Conservation (phyloP, 2,888 invertebrate genomes). For the Apodemia duryi region DNA sequence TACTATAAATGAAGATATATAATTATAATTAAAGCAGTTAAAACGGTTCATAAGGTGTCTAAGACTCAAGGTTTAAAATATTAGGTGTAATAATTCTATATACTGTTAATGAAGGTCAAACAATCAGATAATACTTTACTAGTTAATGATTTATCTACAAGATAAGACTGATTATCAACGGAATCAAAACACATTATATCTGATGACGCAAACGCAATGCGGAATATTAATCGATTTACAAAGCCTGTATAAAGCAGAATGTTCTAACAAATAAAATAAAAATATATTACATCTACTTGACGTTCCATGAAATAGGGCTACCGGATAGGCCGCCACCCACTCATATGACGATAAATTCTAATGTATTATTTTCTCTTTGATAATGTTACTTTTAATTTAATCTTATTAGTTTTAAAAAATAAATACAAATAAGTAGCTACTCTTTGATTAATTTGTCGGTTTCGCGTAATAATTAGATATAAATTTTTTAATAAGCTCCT, state of each 20-base stretch:
- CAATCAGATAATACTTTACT: neutral
- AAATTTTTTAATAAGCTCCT: too few species aligned
- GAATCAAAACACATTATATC: slow-evolving; percentile 21
- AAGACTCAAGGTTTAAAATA: neutral
- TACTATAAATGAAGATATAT: too few species aligned
- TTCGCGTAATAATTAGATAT: too few species aligned
- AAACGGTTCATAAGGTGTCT: neutral
- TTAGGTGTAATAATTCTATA: neutral
- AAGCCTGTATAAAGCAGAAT: slow-evolving; percentile 20
- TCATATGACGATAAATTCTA: too few species aligned
- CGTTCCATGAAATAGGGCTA: slow-evolving; percentile 16
- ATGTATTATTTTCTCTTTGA: too few species aligned
- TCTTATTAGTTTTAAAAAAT: too few species aligned
- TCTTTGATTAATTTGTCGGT: too few species aligned
- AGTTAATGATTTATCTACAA: neutral
- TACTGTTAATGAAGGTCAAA: neutral
- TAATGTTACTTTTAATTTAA: too few species aligned
- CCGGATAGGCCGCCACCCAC: too few species aligned
- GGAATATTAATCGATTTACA: slow-evolving; percentile 30
- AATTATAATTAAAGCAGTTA: too few species aligned
- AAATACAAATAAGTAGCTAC: too few species aligned
- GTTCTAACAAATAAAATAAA: slow-evolving; percentile 19
- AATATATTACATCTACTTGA: slow-evolving; percentile 19
- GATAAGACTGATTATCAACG: neutral
- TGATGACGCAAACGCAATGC: slow-evolving; percentile 33